Evolutionary conservation across 2,113 vertebrate species (phyloP), one percentile per base, ranked within the genome.

Genomic region (Brachyistius frenatus): DNA sequence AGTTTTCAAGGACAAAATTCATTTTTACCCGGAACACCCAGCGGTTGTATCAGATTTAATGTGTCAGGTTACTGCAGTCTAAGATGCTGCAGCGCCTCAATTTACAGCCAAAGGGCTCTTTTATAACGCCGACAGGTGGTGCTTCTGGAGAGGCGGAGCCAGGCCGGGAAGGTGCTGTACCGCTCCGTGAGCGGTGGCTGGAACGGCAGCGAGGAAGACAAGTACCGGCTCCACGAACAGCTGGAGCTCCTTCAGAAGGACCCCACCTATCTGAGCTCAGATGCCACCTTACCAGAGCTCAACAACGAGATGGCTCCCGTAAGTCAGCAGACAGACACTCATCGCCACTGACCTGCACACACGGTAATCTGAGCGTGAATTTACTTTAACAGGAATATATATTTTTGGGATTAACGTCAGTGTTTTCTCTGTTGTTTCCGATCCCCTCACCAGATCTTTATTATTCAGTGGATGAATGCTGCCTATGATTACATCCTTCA

Each of bases 251-350:
- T 99, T 58, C 95, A 97, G 82, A 97, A 91, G 67, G 96, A 98
- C 73, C 95, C 98, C 0, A 86, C 94, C 4, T 91, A 96, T 10
- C 96, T 99, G 47, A 96, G 88, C 4, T 93, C 92, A 0, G 96
- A 98, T 31, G 87, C 96, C 0, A 93, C 96, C 5, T 93, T 99
- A 77, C 92, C 94, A 0, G 96, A 99, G 58, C 89, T 99, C 70
- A 97, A 95, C 0, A 97, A 99, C 0, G 98, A 99, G 79, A 94
- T 98, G 2, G 97, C 97, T 2, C 96, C 97, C 0, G 97, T 99
- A 91, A 96, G 96, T 80, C 3, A 16, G 65, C 63, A 30, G 3
- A 80, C 54, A 23, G 13, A 16, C 33, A 13, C 31, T 8, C 66
- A 54, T 47, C 33, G 16, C 16, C 32, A 10, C 30, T 8, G 30